Base-by-base conservation (phyloP, 2,888 invertebrate genomes). In the Melipona beecheii region DNA sequence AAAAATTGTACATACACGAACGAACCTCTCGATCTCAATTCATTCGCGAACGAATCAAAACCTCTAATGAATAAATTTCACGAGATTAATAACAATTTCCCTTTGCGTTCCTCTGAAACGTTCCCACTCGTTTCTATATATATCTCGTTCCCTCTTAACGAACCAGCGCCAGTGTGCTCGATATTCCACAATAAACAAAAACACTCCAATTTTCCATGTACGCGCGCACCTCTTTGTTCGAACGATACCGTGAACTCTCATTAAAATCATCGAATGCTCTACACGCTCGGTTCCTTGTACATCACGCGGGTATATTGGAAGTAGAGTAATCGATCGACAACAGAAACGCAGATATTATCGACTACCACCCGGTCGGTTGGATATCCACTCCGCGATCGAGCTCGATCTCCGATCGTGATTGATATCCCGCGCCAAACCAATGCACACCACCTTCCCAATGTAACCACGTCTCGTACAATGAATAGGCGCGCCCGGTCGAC, bases 401-500 rank as follows among this genome's bases (percentile, higher is more conserved):
- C 36, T 70, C 72, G 72, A 85, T 79, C 56, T 56, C 52, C 58
- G 64, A 24, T 54, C 54, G 50, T 43, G 9, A 0, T n/a, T 54
- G 75, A 64, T 77, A 82, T 43, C 43, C 43, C 43, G 43, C 11
- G 11, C 9, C 43, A 43, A 43, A 43, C 43, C 43, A 43, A 43
- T 43, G 43, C 43, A 43, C 86, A 85, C 80, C 90, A 89, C 84
- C 86, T 86, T 81, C 81, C 60, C 80, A 75, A 78, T 84, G 81
- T 82, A 85, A 58, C 77, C 81, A 69, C 75, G 75, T 84, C 81
- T 60, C 69, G 24, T 62, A 75, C 81, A 86, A 89, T 88, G 84
- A 81, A 90, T 89, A 86, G 90, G 83, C 73, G 84, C 87, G 76
- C 81, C 81, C 36, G 71, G 78, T 81, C 74, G 80, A 68, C 78